Evolutionary conservation across 2,113 vertebrate species (phyloP), one percentile per base, ranked within the genome.

Genomic region (Saguinus imperator): DNA sequence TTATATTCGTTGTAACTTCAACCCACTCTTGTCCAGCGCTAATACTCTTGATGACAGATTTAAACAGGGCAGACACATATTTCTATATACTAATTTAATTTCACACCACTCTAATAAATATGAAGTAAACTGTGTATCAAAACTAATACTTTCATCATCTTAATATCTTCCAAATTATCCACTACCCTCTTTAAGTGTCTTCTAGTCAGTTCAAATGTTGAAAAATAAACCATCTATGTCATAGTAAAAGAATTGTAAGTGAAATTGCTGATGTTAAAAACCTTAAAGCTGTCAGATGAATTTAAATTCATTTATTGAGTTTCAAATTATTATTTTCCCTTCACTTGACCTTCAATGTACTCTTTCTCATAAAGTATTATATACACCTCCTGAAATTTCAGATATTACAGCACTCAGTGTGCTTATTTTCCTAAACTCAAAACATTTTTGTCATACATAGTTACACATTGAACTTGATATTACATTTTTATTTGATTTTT

Each of bases 381-480:
- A 75, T 6, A 27, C 7, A 20, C 6, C 1, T 86, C 52, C 11
- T 72, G 20, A 66, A 87, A 87, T 95, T 61, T 25, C 8, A 75
- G 6, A 14, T 90, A 89, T 2, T 23, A 50, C 3, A 35, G 8
- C 2, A 68, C 5, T 55, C 14, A 76, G 14, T 66, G 6, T 45
- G n/a, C 21, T 52, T 18, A 76, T 81, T 81, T 93, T 73, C 35
- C 66, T 68, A 76, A 76, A 81, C 23, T 82, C 37, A 40, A 81
- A 96, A 76, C 11, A 83, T 81, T 61, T 96, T 75, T 92, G n/a
- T 52, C 48, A 91, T 48, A 76, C 48, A 91, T 48, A 76, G 35
- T 55, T 6, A 83, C 20, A 68, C 70, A 17, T 1, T 81, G 57
- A 82, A 81, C 10, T 93, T 96, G 25, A 13, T 17, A 61, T 73